Base-by-base conservation (phyloP, 2,113 vertebrate genomes). In the Herpetotheres cachinnans region DNA sequence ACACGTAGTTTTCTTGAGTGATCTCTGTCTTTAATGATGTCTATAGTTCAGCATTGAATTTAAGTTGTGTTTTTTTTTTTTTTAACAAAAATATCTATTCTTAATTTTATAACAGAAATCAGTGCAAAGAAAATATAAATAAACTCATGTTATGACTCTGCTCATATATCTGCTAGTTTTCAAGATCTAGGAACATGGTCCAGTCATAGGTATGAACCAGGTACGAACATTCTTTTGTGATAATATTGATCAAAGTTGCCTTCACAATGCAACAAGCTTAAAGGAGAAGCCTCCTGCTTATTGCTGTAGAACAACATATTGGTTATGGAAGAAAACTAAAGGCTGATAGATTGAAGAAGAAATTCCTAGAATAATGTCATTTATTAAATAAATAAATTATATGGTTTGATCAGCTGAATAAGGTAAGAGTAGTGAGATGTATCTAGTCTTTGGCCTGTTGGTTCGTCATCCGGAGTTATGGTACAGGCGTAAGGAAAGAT, bases 111-210 rank as follows among this genome's bases (percentile, higher is more conserved):
- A n/a, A 52, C 29, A 69, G 11, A 61, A 81, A 49, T 13, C 25
- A 30, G 5, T 24, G 19, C 19, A 69, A 82, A 19, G 8, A 22
- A 27, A 29, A 14, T 29, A 7, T 4, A 25, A 49, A n/a, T 11
- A 61, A 52, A 58, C 15, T 14, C 2, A 11, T 18, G 7, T 40
- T 32, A 9, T 42, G 10, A 38, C 19, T 58, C 34, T 77, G 29
- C 15, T 67, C 10, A 9, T 62, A 2, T 46, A 67, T 36, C 8
- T 19, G 8, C 7, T 61, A 11, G 3, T 36, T 44, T n/a, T 47
- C 11, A 52, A 24, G 16, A 27, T 12, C 15, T 47, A 49, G 10
- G 25, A n/a, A 11, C 0, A 1, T 19, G 7, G 9, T 32, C 11
- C 17, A 40, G 25, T 34, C 22, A 15, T 5, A 80, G 47, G 6